A percentile compares a stretch with the other conserved stretches of the same genome.
Conservation (phyloP, 2,797 vertebrate species). For the Ctenosaura bakeri region DNA sequence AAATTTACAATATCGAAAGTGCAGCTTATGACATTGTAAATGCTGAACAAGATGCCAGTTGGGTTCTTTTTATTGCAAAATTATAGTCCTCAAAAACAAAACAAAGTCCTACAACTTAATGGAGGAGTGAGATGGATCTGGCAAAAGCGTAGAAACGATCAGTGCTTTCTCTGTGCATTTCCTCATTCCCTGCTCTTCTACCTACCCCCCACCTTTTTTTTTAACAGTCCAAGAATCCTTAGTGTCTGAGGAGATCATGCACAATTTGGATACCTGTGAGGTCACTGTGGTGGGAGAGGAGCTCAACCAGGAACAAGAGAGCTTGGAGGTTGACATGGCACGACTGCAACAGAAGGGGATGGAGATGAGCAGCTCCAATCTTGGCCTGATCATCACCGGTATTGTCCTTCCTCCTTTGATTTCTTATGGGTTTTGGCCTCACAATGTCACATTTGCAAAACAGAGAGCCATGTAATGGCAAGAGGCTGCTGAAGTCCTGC, state of each 20-base stretch:
- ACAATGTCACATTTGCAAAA: no score
- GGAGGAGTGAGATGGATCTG: neutral
- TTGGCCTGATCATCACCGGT: constrained; percentile 94
- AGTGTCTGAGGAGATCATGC: constrained; percentile 98
- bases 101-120: no score
- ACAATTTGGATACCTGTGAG: constrained; percentile 96
- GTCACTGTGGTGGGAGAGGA: constrained; percentile 92
- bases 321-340: constrained; percentile 90
- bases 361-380: constrained; percentile 91
- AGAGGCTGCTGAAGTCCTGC: no score
- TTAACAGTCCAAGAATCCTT: constrained; percentile 94
- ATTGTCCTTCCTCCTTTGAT: neutral
- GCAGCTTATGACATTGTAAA: no score
- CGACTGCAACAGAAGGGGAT: constrained; percentile 91
- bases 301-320: constrained; percentile 92
- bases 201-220: constrained; percentile 19
- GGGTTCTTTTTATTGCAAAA: neutral
- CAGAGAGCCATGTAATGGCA: no score
- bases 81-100: neutral
- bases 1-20: no score
- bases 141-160: neutral
- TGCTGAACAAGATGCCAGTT: neutral
- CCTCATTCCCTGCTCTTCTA: neutral
- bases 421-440: fast-evolving
- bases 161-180: no score